A percentile compares a stretch with the other conserved stretches of the same genome.
phyloP scores from a whole-genome alignment of 92 coral and sea anemone genomes.

The Porites evermanni region DNA sequence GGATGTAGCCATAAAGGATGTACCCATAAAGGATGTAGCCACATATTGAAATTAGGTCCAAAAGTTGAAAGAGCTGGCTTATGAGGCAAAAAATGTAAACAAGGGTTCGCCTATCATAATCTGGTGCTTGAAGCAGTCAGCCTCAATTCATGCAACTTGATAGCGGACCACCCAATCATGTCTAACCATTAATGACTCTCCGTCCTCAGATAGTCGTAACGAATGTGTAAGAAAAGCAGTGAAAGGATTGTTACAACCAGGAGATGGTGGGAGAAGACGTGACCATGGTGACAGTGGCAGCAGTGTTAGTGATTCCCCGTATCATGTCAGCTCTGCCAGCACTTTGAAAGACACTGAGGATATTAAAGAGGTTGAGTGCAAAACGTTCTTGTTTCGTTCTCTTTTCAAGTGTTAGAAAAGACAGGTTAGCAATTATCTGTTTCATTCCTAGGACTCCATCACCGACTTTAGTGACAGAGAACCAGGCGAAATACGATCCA shows the following conservation, averaged over 20 bases:
- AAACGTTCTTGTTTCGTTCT: not conserved
- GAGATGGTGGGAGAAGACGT: conserved; percentile 46
- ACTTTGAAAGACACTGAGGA: conserved; percentile 82
- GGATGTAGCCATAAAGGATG: no score
- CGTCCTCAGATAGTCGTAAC: conserved; percentile 79
- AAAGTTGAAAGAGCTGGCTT: no score
- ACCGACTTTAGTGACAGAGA: conserved; percentile 85
- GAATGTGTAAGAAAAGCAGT: conserved; percentile 76
- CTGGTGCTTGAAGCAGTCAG: not conserved
- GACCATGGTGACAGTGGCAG: conserved; percentile 51
- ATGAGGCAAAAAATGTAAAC: no score
- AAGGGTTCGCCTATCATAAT: no score
- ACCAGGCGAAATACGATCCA: conserved; percentile 67
- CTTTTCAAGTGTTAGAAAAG: not conserved
- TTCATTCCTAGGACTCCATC: conserved; percentile 68
- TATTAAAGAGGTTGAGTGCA: conserved; percentile 67
- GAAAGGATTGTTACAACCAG: conserved; percentile 69
- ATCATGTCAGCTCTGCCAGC: conserved; percentile 66
- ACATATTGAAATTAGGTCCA: no score
- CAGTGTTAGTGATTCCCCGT: conserved; percentile 58
- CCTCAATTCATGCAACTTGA: not conserved
- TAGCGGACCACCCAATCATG: not conserved
- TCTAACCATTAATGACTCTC: not conserved
- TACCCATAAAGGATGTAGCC: no score
- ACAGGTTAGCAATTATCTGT: not conserved